phyloP scores from a whole-genome alignment of 2,797 vertebrate species.

The Intellagama lesueurii region DNA sequence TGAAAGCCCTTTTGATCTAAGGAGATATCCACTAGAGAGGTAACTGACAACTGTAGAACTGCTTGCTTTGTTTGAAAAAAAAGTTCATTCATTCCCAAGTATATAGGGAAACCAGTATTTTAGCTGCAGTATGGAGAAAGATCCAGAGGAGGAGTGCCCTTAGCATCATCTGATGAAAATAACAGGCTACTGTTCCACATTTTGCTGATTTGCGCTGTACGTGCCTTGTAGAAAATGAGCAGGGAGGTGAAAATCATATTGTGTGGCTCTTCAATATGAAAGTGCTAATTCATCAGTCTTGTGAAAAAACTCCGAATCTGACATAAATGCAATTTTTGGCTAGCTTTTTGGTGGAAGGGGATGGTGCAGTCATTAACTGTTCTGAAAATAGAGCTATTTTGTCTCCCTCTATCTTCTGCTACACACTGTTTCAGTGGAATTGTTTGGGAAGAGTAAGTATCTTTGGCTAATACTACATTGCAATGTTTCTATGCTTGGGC shows the following conservation, averaged over 20 bases:
- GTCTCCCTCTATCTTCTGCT: background rate
- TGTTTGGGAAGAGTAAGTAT: background rate
- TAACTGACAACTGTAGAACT: conserved; percentile 50
- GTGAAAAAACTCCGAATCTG: background rate
- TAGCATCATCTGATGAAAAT: conserved; percentile 66
- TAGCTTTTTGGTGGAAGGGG: conserved; percentile 22
- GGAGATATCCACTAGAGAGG: background rate
- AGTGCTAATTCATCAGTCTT: conserved; percentile 22
- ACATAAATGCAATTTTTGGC: background rate
- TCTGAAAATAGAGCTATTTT: conserved; percentile 9
- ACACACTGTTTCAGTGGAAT: background rate
- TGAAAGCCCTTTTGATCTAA: background rate
- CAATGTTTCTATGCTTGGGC: background rate
- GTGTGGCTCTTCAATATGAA: conserved; percentile 47
- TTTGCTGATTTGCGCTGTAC: conserved; percentile 26
- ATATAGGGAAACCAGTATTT: conserved; percentile 54
- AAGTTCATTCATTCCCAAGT: conserved; percentile 46
- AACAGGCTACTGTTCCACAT: conserved; percentile 41
- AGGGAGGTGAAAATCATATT: conserved; percentile 50
- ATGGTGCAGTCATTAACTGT: background rate
- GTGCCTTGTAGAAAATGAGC: conserved; percentile 25
- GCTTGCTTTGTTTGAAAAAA: conserved; percentile 1
- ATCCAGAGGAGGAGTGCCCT: conserved; percentile 28
- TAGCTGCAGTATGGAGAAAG: conserved; percentile 53
- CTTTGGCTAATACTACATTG: background rate